A percentile compares a stretch with the other conserved stretches of the same genome.
Conservation (phyloP, 1,140 invertebrate species). For the Copidosoma floridanum region DNA sequence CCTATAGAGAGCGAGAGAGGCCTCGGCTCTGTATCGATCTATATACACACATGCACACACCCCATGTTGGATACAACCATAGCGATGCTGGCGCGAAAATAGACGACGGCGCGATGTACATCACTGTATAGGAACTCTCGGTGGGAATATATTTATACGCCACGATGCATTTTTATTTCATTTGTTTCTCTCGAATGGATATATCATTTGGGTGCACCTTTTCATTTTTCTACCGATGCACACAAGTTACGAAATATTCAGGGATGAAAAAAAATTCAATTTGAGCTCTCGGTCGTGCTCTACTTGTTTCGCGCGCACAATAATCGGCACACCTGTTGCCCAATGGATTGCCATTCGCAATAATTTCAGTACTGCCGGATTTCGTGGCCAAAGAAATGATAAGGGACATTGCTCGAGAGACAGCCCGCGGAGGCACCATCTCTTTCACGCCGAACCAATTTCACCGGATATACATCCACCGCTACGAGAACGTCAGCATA, state of each 20-base stretch:
- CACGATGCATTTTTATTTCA: too few species aligned
- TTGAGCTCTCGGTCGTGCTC: too few species aligned
- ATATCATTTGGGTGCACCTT: too few species aligned
- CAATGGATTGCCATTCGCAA: too few species aligned
- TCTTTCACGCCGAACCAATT: slow-evolving; percentile 82
- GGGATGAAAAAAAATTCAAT: neutral
- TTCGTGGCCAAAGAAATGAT: slow-evolving; percentile 96
- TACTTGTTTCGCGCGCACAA: too few species aligned
- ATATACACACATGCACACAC: too few species aligned
- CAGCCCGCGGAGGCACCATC: slow-evolving; percentile 66
- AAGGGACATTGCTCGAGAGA: slow-evolving; percentile 76
- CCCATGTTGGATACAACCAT: neutral
- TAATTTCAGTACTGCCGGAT: slow-evolving; percentile 93
- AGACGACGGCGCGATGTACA: neutral
- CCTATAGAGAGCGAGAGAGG: slow-evolving; percentile 3
- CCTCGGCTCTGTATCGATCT: too few species aligned
- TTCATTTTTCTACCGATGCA: neutral
- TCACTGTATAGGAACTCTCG: too few species aligned
- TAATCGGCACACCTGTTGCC: too few species aligned
- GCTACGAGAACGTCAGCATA: slow-evolving; percentile 96
- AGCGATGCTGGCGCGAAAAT: neutral
- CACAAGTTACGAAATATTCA: neutral
- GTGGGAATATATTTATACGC: too few species aligned
- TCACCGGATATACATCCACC: slow-evolving; percentile 96
- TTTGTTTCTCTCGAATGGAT: too few species aligned